phyloP scores from a whole-genome alignment of 1,140 invertebrate genomes.

The Nylanderia fulva region DNA sequence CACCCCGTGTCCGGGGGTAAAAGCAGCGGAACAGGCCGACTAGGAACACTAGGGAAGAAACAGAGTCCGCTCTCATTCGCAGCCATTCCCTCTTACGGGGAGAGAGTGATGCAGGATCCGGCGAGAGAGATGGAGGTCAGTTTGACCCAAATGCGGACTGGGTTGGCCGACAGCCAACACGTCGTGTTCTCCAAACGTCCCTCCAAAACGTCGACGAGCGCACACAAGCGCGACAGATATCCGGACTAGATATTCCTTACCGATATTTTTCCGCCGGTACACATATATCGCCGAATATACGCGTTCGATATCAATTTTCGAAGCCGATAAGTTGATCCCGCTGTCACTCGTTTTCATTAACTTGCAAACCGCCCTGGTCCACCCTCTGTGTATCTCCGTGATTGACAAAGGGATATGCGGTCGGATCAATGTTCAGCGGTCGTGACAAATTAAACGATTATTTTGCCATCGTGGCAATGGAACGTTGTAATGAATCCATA shows the following conservation, averaged over 20 bases:
- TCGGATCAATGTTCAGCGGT: slow-evolving; percentile 5
- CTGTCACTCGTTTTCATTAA: slow-evolving; percentile 53
- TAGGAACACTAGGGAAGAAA: slow-evolving; percentile 7
- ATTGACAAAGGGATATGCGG: not conserved
- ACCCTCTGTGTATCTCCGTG: not conserved
- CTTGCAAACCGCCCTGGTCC: slow-evolving; percentile 13
- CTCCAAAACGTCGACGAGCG: slow-evolving; percentile 38
- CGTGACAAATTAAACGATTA: slow-evolving; percentile 18
- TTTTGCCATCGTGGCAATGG: not conserved
- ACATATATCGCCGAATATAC: slow-evolving; percentile 5
- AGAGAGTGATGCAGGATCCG: not conserved
- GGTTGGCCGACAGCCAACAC: slow-evolving; percentile 79
- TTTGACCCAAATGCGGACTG: slow-evolving; percentile 81
- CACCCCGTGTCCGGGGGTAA: slow-evolving; percentile 26
- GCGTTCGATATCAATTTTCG: slow-evolving; percentile 73
- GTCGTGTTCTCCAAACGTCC: slow-evolving; percentile 75
- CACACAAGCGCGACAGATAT: slow-evolving; percentile 12
- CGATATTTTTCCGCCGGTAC: slow-evolving; percentile 72
- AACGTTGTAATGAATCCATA: not conserved
- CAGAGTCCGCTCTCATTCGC: not conserved
- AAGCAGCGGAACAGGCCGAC: not conserved
- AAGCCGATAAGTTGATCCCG: slow-evolving; percentile 74
- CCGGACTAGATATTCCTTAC: slow-evolving; percentile 57
- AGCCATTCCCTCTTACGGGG: not conserved
- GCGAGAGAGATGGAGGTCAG: slow-evolving; percentile 40